Percentiles rank a stretch among this genome's conserved stretches.
These are phyloP conservation scores for Notoglanidium macrostoma DNA, from an alignment of 2,797 vertebrate genomes.

Conservation along the genomic window DNA sequence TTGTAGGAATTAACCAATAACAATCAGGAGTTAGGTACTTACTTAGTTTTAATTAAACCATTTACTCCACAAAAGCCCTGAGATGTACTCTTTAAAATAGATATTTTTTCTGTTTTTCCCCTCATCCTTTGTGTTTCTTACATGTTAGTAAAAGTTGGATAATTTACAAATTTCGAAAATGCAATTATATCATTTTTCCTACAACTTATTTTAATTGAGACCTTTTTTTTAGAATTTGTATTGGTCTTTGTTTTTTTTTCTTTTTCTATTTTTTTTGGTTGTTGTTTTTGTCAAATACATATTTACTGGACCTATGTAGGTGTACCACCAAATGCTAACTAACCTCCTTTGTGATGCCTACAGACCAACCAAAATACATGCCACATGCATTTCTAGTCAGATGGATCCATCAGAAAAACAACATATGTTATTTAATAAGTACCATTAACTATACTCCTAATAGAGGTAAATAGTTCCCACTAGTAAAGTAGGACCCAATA, in stretches of 20 bases:
- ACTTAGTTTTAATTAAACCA: background rate
- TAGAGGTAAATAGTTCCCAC: background rate
- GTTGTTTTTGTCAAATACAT: background rate
- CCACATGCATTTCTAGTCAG: background rate
- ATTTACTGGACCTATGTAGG: background rate
- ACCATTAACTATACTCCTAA: background rate
- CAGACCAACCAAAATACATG: background rate
- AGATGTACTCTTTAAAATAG: background rate
- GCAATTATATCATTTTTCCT: background rate
- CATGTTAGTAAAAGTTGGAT: background rate
- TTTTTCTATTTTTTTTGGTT: background rate
- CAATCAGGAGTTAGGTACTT: background rate
- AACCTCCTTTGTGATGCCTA: background rate
- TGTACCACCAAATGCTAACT: background rate
- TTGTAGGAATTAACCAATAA: background rate
- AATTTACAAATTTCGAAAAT: background rate
- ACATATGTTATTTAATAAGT: background rate
- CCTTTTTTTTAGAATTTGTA: background rate
- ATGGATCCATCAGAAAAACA: background rate
- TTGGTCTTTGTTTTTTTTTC: background rate
- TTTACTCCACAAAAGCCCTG: background rate
- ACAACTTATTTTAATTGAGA: background rate
- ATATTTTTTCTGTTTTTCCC: background rate
- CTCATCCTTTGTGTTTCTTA: background rate
- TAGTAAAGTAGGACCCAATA: too few relatives aligned